These are phyloP conservation scores for Semnornis frantzii DNA, from an alignment of 2,113 vertebrate species.

Conservation along the genomic window DNA sequence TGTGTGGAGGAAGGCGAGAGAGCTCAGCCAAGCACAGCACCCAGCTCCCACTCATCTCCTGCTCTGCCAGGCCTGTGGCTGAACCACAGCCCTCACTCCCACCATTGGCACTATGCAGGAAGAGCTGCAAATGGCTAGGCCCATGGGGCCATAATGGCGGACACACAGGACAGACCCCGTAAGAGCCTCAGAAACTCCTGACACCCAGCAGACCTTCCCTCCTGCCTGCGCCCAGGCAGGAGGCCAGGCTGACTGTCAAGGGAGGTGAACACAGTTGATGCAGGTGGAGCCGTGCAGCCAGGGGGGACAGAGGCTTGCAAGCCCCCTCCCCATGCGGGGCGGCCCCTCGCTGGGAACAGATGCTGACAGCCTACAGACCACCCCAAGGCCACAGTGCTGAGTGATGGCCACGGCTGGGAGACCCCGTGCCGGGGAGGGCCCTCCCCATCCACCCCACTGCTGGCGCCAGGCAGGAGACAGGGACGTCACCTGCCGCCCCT, in stretches of 20 bases:
- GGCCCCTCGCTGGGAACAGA: not conserved
- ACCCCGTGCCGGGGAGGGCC: constrained; percentile 29
- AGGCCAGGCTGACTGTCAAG: not conserved
- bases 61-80: rapidly evolving
- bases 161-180: not conserved
- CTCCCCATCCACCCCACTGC: not conserved
- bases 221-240: not conserved
- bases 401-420: constrained; percentile 39
- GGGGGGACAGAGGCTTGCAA: not conserved
- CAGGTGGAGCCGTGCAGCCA: not conserved
- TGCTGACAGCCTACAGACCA: not conserved
- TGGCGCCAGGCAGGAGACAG: constrained; percentile 52
- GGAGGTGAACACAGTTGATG: not conserved
- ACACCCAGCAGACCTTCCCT: not conserved
- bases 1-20: rapidly evolving
- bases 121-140: rapidly evolving
- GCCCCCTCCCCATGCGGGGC: not conserved
- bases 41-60: rapidly evolving
- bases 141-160: rapidly evolving
- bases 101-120: rapidly evolving
- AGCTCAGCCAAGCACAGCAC: rapidly evolving
- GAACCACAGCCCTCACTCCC: not conserved
- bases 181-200: not conserved
- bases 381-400: constrained; percentile 4
- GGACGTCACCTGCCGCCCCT: constrained; percentile 45